Evolutionary conservation across 2,113 vertebrate species (phyloP).

Genomic region (human): GRCh38 chr6:44631501-44632000

Average conservation of each 20-base stretch:
- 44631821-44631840: background rate
- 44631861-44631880: background rate
- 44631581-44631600: background rate
- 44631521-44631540: background rate
- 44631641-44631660: background rate
- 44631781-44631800: background rate
- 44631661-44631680: background rate
- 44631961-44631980: background rate
- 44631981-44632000: background rate
- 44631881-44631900: background rate
- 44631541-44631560: no score
- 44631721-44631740: background rate
- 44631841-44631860: background rate
- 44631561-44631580: background rate
- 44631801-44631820: background rate
- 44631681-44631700: background rate
- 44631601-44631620: no score
- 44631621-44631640: background rate
- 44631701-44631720: background rate
- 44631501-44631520: background rate
- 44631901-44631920: no score
- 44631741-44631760: background rate
- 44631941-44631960: background rate
- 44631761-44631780: background rate
- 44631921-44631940: fast-evolving